Conservation (phyloP, 2,113 vertebrate genomes). For the Cephalopterus ornatus region DNA sequence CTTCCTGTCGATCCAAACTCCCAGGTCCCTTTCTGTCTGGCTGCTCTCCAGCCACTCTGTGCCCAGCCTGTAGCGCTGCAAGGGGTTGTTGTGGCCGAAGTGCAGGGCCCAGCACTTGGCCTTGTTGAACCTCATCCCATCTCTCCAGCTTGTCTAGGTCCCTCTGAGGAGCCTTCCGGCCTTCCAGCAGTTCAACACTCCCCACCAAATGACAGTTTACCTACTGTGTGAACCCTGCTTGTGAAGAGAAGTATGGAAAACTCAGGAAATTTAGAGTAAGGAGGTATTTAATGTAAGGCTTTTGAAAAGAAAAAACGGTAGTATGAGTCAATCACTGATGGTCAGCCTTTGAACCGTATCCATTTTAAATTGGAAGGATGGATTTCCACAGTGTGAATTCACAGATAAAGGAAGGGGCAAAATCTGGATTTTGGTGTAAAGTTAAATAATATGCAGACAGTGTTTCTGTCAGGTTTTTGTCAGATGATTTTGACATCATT, state of each 20-base stretch:
- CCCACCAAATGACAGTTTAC: neutral
- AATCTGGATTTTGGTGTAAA: neutral
- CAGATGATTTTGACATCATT: neutral
- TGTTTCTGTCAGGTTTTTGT: neutral
- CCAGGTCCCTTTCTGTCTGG: too few relatives aligned
- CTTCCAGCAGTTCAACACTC: too few relatives aligned
- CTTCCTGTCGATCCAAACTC: too few relatives aligned
- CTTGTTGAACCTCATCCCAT: too few relatives aligned
- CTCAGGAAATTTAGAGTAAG: neutral
- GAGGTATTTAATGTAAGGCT: neutral
- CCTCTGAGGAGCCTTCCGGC: too few relatives aligned
- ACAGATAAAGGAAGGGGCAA: neutral
- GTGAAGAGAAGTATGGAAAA: neutral
- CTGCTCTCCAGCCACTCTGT: too few relatives aligned
- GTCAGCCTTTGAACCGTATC: neutral
- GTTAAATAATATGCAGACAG: neutral
- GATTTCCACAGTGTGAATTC: neutral
- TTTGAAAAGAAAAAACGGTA: neutral
- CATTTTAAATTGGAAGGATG: neutral
- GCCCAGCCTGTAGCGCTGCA: too few relatives aligned
- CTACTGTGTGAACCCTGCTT: neutral
- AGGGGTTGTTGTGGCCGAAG: too few relatives aligned
- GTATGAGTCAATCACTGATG: neutral
- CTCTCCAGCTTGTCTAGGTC: too few relatives aligned
- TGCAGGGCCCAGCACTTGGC: too few relatives aligned